Evolutionary conservation across 2,113 vertebrate genomes (phyloP).

Genomic region (Lichenostomus cassidix): DNA sequence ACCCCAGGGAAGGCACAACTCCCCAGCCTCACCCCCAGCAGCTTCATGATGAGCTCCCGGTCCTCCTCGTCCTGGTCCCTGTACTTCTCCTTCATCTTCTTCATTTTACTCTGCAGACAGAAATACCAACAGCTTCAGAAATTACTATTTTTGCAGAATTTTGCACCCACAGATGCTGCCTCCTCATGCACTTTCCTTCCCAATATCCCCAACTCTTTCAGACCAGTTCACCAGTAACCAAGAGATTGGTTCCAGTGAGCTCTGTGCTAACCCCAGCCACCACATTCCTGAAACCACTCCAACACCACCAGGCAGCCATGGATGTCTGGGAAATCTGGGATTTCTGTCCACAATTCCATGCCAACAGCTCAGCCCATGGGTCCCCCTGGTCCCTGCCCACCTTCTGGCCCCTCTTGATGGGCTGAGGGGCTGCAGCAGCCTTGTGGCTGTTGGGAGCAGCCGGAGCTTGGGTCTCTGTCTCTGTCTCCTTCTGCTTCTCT

Average conservation of each 20-base stretch:
- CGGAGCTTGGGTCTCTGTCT: neutral
- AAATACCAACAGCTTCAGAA: neutral
- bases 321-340: neutral
- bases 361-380: neutral
- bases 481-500: conserved; percentile 62
- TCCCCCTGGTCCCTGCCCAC: conserved; percentile 49
- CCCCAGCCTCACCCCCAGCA: conserved; percentile 85
- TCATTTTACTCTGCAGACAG: conserved; percentile 88
- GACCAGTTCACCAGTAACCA: neutral
- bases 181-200: fast-evolving
- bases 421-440: conserved; percentile 64
- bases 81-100: conserved; percentile 99
- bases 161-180: neutral
- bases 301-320: neutral
- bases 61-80: conserved; percentile 98
- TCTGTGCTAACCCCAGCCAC: neutral
- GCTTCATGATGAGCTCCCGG: conserved; percentile 94
- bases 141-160: neutral
- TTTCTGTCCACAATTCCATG: neutral
- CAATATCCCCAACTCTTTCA: neutral
- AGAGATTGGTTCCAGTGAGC: neutral
- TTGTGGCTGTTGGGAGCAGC: conserved; percentile 61
- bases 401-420: conserved; percentile 91
- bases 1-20: neutral
- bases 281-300: neutral